Conservation (phyloP, 1,140 invertebrate genomes). For the Halyomorpha halys region DNA sequence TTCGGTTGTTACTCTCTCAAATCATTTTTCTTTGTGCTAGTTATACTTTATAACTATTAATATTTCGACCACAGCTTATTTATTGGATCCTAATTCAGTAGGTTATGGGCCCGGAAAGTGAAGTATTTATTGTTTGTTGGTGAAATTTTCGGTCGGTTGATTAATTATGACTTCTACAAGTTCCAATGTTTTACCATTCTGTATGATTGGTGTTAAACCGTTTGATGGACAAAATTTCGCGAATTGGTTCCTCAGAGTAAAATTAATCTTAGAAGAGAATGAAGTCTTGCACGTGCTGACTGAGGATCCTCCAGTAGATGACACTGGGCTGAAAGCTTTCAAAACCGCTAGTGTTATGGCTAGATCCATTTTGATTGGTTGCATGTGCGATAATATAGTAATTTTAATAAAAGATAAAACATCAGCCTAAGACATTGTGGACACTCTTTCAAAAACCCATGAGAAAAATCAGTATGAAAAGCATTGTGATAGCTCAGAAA, state of each 20-base stretch:
- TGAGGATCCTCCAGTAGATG: conserved; percentile 4
- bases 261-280: conserved; percentile 9
- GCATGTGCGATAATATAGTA: conserved; percentile 10
- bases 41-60: too few relatives aligned
- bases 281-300: neutral
- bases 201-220: conserved; percentile 9
- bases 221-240: too few relatives aligned
- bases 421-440: conserved; percentile 1
- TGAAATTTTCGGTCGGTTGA: neutral
- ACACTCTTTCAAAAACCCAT: conserved; percentile 13
- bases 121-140: neutral
- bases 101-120: neutral
- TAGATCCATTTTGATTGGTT: conserved; percentile 11
- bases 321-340: neutral
- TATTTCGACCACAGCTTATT: too few relatives aligned
- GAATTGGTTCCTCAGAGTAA: conserved; percentile 12
- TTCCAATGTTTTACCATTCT: conserved; percentile 9
- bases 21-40: too few relatives aligned
- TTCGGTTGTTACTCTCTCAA: too few relatives aligned
- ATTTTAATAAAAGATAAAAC: conserved; percentile 10
- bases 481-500: too few relatives aligned
- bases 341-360: conserved; percentile 8
- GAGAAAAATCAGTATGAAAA: conserved; percentile 12
- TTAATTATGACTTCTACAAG: conserved; percentile 2
- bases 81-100: too few relatives aligned